These are phyloP conservation scores for Tetrapedia diversipes DNA, from an alignment of 2,888 invertebrate species.

Conservation along the genomic window DNA sequence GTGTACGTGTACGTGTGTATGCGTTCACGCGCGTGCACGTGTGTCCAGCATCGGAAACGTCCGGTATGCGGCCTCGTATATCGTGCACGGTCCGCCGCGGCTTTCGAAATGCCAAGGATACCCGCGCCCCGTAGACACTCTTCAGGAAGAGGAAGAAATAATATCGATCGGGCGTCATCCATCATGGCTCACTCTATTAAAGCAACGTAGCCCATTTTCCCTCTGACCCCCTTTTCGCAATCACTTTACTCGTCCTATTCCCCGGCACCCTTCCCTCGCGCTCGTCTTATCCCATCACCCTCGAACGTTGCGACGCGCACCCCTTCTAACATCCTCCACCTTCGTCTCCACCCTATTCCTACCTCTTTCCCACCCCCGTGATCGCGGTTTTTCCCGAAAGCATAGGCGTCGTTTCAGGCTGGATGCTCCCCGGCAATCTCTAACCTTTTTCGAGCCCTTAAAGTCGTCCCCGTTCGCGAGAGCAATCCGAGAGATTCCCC, in stretches of 20 bases:
- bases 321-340: slow-evolving; percentile 15
- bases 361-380: neutral
- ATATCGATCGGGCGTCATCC: slow-evolving; percentile 77
- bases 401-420: slow-evolving; percentile 23
- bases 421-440: slow-evolving; percentile 33
- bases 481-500: slow-evolving; percentile 41
- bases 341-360: slow-evolving; percentile 1
- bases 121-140: slow-evolving; percentile 50
- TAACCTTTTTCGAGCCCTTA: slow-evolving; percentile 22
- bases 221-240: slow-evolving; percentile 71
- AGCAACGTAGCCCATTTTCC: slow-evolving; percentile 73
- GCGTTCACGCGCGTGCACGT: slow-evolving; percentile 6
- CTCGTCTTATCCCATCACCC: slow-evolving; percentile 24
- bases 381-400: slow-evolving; percentile 35
- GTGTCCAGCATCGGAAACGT: slow-evolving; percentile 63
- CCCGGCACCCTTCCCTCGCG: slow-evolving; percentile 41
- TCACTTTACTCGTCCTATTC: slow-evolving; percentile 75
- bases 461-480: slow-evolving; percentile 40
- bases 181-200: slow-evolving; percentile 79
- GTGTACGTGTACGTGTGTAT: slow-evolving; percentile 32
- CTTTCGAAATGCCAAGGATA: slow-evolving; percentile 64
- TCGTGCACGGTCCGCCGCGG: slow-evolving; percentile 48
- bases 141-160: slow-evolving; percentile 67
- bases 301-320: slow-evolving; percentile 24
- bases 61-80: slow-evolving; percentile 63